Conservation (phyloP, 1,140 invertebrate species). For the Paramacrobiotus metropolitanus region DNA sequence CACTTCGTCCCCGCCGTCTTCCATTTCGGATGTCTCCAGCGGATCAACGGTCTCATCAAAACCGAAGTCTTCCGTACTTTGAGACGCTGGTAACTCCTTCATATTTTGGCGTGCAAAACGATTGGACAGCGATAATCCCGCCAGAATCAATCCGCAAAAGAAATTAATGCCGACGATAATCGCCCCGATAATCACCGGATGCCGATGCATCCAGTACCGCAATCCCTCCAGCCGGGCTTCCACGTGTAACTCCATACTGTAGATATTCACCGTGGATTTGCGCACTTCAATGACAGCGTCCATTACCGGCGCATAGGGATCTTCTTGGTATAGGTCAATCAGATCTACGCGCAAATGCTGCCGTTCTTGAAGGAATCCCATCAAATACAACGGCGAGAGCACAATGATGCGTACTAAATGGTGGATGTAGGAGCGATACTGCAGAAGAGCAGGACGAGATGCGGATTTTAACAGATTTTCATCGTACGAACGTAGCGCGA, state of each 20-base stretch:
- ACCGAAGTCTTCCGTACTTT: not conserved
- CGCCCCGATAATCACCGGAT: not conserved
- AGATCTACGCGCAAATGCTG: not conserved
- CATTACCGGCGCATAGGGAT: not conserved
- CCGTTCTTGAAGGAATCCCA: not conserved
- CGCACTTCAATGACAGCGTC: not conserved
- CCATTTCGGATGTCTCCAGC: not conserved
- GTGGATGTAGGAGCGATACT: not conserved
- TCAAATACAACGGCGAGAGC: not conserved
- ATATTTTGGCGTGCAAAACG: not conserved
- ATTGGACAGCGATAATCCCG: not conserved
- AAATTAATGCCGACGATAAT: not conserved
- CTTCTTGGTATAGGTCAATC: not conserved
- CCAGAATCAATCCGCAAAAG: not conserved
- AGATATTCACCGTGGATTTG: not conserved
- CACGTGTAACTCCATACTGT: not conserved
- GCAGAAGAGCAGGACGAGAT: not conserved
- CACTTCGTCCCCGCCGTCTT: not conserved
- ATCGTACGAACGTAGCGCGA: not conserved
- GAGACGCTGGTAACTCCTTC: not conserved
- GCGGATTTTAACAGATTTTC: not conserved
- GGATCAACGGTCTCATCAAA: not conserved
- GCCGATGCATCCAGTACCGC: not conserved
- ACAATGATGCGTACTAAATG: not conserved
- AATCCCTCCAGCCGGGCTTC: not conserved